Evolutionary conservation across 2,797 vertebrate species (phyloP).

Genomic region (Uromys caudimaculatus): DNA sequence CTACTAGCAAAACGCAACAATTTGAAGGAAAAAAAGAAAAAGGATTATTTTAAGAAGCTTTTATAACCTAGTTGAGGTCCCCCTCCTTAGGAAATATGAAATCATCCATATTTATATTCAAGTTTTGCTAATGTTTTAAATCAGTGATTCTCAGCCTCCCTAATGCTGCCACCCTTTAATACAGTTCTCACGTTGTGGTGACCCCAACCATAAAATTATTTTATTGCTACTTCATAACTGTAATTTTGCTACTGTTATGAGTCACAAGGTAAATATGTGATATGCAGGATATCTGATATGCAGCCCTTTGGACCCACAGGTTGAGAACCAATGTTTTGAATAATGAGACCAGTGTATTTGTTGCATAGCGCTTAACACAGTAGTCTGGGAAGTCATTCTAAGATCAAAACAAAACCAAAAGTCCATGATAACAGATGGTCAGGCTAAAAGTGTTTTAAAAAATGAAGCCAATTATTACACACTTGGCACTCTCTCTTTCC

Average conservation of each 20-base stretch:
- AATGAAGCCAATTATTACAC: not conserved
- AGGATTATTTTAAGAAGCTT: slow-evolving; percentile 34
- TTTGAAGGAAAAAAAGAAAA: not conserved
- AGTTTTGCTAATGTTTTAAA: not conserved
- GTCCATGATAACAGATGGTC: not conserved
- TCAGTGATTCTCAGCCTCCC: not conserved
- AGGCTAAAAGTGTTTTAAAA: not conserved
- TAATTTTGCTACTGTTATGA: not conserved
- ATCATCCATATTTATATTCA: slow-evolving; percentile 27
- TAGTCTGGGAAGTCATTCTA: slow-evolving; percentile 11
- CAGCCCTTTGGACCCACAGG: not conserved
- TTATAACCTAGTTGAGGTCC: slow-evolving; percentile 5
- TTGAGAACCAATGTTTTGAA: slow-evolving; percentile 2
- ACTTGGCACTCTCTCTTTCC: not conserved
- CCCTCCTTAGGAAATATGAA: not conserved
- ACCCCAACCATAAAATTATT: not conserved
- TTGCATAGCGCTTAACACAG: not conserved
- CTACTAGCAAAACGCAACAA: not conserved
- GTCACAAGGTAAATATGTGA: too few species aligned
- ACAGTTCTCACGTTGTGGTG: not conserved
- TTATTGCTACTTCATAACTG: not conserved
- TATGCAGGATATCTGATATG: not conserved
- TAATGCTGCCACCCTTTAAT: not conserved
- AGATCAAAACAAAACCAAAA: slow-evolving; percentile 61
- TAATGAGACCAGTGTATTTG: slow-evolving; percentile 10